These are phyloP conservation scores for Aptenodytes patagonicus DNA, from an alignment of 2,113 vertebrate species.

Conservation along the genomic window DNA sequence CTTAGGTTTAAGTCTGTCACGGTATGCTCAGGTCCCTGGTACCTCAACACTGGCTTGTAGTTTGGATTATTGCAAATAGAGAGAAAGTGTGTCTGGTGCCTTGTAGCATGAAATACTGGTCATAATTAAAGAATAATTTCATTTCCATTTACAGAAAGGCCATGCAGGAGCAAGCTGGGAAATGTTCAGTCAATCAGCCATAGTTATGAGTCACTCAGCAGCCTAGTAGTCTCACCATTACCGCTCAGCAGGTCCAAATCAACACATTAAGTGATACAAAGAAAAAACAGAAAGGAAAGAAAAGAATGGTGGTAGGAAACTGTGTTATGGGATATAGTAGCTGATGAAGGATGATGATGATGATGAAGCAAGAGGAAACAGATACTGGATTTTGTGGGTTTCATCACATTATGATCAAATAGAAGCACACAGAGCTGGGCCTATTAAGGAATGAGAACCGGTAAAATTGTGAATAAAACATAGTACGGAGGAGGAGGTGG, in stretches of 20 bases:
- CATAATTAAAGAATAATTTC: constrained; percentile 12
- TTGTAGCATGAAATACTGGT: background rate
- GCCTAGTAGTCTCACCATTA: background rate
- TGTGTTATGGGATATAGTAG: background rate
- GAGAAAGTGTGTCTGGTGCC: background rate
- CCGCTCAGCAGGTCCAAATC: background rate
- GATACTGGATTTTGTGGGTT: background rate
- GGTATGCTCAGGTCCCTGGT: background rate
- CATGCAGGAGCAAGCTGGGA: background rate
- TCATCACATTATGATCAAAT: background rate
- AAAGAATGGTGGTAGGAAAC: background rate
- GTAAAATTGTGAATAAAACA: constrained; percentile 22
- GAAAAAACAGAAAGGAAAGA: background rate
- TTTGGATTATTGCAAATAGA: background rate
- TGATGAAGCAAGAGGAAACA: background rate
- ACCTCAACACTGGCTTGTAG: background rate
- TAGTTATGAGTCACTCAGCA: background rate
- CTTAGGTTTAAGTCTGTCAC: background rate
- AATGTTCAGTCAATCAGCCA: background rate
- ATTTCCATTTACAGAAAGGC: background rate
- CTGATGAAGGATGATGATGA: background rate
- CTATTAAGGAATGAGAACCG: background rate
- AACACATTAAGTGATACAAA: background rate
- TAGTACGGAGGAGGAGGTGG: background rate
- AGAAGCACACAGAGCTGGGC: background rate